Evolutionary conservation across 2,797 vertebrate species (phyloP).

Genomic region (Oreochromis mossambicus): DNA sequence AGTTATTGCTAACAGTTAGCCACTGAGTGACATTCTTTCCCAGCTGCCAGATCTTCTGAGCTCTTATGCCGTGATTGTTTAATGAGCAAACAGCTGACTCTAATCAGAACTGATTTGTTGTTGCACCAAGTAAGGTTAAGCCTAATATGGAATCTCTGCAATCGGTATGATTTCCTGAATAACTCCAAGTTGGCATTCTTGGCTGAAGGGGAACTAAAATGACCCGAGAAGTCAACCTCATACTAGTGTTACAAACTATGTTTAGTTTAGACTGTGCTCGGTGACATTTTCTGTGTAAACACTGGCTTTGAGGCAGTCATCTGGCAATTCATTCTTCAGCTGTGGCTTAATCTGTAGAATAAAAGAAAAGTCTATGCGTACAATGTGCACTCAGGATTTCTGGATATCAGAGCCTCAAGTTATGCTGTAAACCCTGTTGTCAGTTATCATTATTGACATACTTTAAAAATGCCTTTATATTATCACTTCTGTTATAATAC

Average conservation of each 20-base stretch:
- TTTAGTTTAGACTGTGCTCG: background rate
- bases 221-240: background rate
- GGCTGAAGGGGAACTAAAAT: background rate
- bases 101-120: slow-evolving; percentile 38
- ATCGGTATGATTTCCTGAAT: slow-evolving; percentile 6
- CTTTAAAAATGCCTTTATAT: background rate
- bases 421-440: background rate
- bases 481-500: background rate
- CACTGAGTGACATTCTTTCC: slow-evolving; percentile 13
- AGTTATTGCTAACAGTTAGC: slow-evolving; percentile 7
- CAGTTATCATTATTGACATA: background rate
- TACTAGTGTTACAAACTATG: background rate
- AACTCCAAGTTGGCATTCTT: background rate
- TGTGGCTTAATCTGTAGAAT: background rate
- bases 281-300: background rate
- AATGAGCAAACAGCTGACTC: slow-evolving; percentile 43
- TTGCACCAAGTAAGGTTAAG: background rate
- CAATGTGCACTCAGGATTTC: background rate
- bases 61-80: slow-evolving; percentile 4
- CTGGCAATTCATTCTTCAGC: background rate
- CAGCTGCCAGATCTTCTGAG: slow-evolving; percentile 27
- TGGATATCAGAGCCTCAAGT: background rate
- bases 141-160: slow-evolving; percentile 2
- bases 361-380: background rate
- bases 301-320: background rate